Base-by-base conservation (phyloP, 2,888 invertebrate genomes). In the Platerodrilus igneus region DNA sequence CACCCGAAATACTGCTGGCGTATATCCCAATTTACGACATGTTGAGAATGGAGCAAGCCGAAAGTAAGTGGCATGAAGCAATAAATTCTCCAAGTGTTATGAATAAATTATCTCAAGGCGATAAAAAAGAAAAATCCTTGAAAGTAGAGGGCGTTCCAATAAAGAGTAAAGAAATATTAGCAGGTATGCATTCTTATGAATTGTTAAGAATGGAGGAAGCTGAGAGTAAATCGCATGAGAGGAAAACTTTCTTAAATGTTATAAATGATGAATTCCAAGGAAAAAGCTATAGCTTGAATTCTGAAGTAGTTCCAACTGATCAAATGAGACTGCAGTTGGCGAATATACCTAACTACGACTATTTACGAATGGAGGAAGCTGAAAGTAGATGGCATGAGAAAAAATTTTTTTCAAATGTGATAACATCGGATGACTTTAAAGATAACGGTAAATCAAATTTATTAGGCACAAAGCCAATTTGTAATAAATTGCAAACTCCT, bases 341-440 rank as follows among this genome's bases (percentile, higher is more conserved):
- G n/a, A n/a, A n/a, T n/a, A 11, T 29, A 6, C 29, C 33, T n/a
- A 22, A 10, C 6, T 41, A 32, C 22, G 39, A 46, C 23, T 10
- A 36, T n/a, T 9, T 29, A 7, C 11, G 18, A 26, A 13, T 45
- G 33, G 14, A 7, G 4, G 27, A 41, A 22, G 41, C 41, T 1
- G 45, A 45, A 27, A 19, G 16, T 15, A 11, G 17, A 27, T 37
- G 41, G 37, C 32, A 31, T 3, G n/a, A n/a, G n/a, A 14, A 16
- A 26, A 15, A 34, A 32, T 13, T 17, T 13, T 29, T 38, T 41
- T 10, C 17, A 20, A 27, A 13, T 15, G 19, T 22, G 25, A 16
- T 25, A 11, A 29, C 23, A 29, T 37, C 19, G 15, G 34, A 17
- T 19, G n/a, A n/a, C n/a, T 9, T n/a, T 36, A 17, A 21, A 26